Percentiles rank a stretch among this genome's conserved stretches.
These are phyloP conservation scores for Dermochelys coriacea DNA, from an alignment of 2,797 vertebrate genomes.

Conservation along the genomic window DNA sequence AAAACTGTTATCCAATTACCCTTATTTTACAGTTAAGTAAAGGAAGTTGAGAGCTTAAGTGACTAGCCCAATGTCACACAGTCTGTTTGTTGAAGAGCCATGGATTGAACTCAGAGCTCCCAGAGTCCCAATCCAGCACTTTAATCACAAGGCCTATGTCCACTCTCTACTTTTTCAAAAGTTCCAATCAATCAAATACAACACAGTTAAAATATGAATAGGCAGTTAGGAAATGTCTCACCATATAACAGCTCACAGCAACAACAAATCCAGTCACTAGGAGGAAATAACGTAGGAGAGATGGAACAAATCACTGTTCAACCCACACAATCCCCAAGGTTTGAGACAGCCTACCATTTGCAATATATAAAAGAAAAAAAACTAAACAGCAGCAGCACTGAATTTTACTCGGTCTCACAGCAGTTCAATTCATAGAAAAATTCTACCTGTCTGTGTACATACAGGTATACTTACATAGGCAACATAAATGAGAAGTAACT, in stretches of 20 bases:
- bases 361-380: no score
- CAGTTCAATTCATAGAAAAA: neutral
- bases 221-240: neutral
- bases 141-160: neutral
- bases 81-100: fast-evolving
- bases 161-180: neutral
- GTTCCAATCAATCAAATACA: neutral
- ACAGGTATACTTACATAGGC: neutral
- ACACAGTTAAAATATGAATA: neutral
- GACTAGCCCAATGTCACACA: neutral
- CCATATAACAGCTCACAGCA: no score
- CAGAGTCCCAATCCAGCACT: neutral
- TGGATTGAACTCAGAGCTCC: neutral
- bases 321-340: neutral
- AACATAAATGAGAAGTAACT: neutral
- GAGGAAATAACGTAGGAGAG: neutral
- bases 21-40: neutral
- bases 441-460: neutral
- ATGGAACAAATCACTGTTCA: neutral
- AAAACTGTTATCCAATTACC: neutral
- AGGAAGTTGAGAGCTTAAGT: neutral
- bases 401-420: neutral
- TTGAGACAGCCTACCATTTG: neutral
- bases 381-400: neutral
- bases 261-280: neutral